phyloP scores from a whole-genome alignment of 2,113 vertebrate genomes.

The Chionodraco myersi region DNA sequence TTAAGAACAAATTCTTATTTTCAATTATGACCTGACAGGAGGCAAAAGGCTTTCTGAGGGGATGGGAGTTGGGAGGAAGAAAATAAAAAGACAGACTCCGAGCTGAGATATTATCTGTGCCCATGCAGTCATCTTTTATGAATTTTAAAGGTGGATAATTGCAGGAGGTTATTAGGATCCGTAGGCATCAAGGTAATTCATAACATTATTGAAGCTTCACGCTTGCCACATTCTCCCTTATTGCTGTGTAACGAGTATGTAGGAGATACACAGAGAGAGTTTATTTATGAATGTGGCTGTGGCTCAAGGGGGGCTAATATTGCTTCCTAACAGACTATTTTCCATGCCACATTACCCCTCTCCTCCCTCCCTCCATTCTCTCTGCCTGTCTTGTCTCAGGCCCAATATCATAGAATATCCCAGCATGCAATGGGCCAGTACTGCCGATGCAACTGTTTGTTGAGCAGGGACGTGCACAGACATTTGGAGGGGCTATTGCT shows the following conservation, averaged over 20 bases:
- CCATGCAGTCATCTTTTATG: conserved; percentile 11
- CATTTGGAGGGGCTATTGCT: no score
- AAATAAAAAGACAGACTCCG: no score
- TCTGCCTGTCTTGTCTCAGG: conserved; percentile 25
- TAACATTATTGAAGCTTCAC: conserved; percentile 56
- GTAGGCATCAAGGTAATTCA: conserved; percentile 66
- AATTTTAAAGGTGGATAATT: conserved; percentile 54
- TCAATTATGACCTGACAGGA: no score
- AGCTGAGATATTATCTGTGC: no score
- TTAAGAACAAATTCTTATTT: no score
- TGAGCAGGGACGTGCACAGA: no score
- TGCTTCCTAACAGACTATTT: conserved; percentile 63
- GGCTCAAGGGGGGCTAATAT: conserved; percentile 39
- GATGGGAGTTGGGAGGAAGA: no score
- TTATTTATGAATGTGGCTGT: background rate
- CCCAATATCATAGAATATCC: conserved; percentile 41
- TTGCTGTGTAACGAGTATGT: background rate
- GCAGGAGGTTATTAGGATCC: conserved; percentile 48
- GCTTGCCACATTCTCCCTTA: conserved; percentile 36
- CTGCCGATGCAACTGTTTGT: conserved; percentile 32
- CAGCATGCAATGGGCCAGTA: conserved; percentile 20
- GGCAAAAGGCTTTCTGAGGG: no score
- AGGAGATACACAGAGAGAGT: background rate
- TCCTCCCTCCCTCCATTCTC: conserved; percentile 3
- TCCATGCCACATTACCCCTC: conserved; percentile 61